Conservation (phyloP, 2,113 vertebrate species). For the Alligator mississippiensis region DNA sequence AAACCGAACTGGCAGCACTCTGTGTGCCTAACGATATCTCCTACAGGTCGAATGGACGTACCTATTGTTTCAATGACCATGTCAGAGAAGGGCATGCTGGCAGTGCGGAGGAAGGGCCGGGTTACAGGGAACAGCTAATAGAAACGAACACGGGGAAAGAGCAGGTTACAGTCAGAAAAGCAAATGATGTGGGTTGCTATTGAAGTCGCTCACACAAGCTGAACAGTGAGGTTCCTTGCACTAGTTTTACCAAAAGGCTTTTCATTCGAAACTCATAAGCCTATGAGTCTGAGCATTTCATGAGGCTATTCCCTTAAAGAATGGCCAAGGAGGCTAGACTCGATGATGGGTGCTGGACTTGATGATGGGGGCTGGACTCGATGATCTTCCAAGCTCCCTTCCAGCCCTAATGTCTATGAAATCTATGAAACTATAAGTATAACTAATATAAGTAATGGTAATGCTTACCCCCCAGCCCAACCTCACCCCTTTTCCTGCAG, state of each 20-base stretch:
- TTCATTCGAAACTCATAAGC: neutral
- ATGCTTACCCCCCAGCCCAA: too few species aligned
- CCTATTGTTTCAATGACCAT: constrained; percentile 35
- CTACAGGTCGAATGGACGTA: neutral
- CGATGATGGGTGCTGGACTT: neutral
- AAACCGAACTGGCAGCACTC: neutral
- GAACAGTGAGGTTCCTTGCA: neutral
- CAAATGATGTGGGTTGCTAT: neutral
- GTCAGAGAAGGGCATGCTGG: constrained; percentile 73
- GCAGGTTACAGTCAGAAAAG: neutral
- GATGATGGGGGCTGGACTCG: too few species aligned
- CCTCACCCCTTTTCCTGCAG: neutral
- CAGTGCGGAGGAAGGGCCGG: constrained; percentile 1
- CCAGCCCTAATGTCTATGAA: too few species aligned
- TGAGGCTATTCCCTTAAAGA: fast-evolving
- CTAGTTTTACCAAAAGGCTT: neutral
- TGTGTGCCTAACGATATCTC: neutral
- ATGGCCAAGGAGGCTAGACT: neutral
- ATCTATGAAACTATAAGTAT: too few species aligned
- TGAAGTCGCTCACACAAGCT: neutral
- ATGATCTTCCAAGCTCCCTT: too few species aligned
- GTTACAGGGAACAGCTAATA: constrained; percentile 37
- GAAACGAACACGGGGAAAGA: neutral
- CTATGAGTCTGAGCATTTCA: neutral
- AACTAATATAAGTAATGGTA: too few species aligned